These are phyloP conservation scores for Eueides isabella DNA, from an alignment of 1,140 invertebrate genomes.

Conservation along the genomic window DNA sequence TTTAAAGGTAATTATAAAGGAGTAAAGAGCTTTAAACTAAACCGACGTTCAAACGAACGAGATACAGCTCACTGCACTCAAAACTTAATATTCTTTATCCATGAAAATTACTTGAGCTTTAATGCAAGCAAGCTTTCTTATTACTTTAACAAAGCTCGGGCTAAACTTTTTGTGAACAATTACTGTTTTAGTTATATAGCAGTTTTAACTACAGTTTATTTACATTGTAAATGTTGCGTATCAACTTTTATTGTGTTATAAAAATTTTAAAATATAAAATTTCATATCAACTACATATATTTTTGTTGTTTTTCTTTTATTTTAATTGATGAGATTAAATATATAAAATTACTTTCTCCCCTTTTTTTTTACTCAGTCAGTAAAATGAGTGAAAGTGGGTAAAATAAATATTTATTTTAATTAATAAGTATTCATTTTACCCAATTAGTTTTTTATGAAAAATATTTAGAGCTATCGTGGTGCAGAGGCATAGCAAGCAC, in stretches of 20 bases:
- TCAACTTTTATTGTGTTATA: background rate
- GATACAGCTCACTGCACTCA: conserved; percentile 25
- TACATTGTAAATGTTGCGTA: background rate
- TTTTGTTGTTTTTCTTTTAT: too few relatives aligned
- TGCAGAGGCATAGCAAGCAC: too few relatives aligned
- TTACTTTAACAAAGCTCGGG: conserved; percentile 27
- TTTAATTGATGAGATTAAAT: too few relatives aligned
- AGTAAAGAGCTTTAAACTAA: conserved; percentile 10
- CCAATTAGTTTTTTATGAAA: too few relatives aligned
- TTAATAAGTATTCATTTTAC: too few relatives aligned
- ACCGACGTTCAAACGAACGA: conserved; percentile 13
- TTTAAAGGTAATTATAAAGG: conserved; percentile 18
- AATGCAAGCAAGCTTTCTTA: conserved; percentile 30
- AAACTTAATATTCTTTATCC: conserved; percentile 35
- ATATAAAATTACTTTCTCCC: too few relatives aligned
- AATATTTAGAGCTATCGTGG: too few relatives aligned
- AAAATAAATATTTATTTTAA: too few relatives aligned
- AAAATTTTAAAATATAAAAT: background rate
- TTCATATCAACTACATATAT: background rate
- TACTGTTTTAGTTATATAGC: background rate
- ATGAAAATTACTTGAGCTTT: conserved; percentile 24
- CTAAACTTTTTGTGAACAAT: conserved; percentile 18
- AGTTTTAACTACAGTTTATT: background rate
- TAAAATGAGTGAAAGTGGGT: too few relatives aligned
- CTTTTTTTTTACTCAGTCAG: too few relatives aligned